Evolutionary conservation across 2,797 vertebrate species (phyloP).

Genomic region (Melanotaenia pygmaea): DNA sequence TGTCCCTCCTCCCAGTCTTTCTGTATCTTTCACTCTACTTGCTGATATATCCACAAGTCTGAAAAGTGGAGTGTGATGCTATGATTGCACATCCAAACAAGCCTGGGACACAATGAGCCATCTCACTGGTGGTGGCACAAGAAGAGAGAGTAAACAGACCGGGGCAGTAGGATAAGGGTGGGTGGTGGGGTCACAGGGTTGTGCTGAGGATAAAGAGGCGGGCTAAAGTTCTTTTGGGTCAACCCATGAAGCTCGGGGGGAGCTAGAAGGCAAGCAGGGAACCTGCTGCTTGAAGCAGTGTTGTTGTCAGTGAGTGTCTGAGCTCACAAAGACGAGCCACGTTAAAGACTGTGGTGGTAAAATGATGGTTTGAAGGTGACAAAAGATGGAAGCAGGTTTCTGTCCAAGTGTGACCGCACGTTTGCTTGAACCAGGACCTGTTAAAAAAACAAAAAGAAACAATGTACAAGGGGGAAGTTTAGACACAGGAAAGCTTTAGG

Average conservation of each 20-base stretch:
- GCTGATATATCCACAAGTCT: constrained; percentile 55
- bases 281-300: constrained; percentile 55
- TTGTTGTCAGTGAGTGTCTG: constrained; percentile 53
- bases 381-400: constrained; percentile 50
- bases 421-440: constrained; percentile 65
- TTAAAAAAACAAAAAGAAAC: constrained; percentile 18
- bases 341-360: constrained; percentile 52
- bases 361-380: constrained; percentile 22
- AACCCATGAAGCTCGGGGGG: constrained; percentile 81
- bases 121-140: constrained; percentile 60
- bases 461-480: constrained; percentile 6
- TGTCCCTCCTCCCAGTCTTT: constrained; percentile 41
- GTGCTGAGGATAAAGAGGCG: constrained; percentile 49
- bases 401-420: constrained; percentile 54
- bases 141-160: constrained; percentile 50
- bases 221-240: constrained; percentile 77
- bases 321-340: constrained; percentile 56
- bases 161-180: constrained; percentile 31
- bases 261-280: constrained; percentile 58
- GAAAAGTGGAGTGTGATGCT: constrained; percentile 70
- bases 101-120: constrained; percentile 79
- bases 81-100: constrained; percentile 81
- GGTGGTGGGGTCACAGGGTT: constrained; percentile 47
- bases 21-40: constrained; percentile 65
- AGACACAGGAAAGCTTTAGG: neutral